Evolutionary conservation across 2,797 vertebrate genomes (phyloP).

Genomic region (Anguilla anguilla): DNA sequence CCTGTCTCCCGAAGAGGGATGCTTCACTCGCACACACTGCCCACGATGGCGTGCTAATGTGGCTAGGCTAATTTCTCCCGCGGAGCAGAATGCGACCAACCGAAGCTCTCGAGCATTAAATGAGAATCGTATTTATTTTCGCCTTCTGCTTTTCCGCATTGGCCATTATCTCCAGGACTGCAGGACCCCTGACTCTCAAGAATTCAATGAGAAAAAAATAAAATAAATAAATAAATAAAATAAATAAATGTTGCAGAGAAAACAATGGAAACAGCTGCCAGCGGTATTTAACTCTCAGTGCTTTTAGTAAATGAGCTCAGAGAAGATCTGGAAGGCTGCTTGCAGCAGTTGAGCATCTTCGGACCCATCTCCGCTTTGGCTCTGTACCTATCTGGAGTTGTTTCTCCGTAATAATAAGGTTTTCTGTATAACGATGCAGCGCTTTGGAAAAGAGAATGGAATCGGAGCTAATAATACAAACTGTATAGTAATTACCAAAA

Average conservation of each 20-base stretch:
- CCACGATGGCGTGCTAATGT: neutral
- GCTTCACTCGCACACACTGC: neutral
- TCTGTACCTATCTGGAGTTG: neutral
- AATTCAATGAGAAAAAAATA: neutral
- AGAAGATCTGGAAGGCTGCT: neutral
- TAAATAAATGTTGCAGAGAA: neutral
- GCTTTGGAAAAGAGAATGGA: neutral
- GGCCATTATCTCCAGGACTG: neutral
- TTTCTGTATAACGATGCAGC: neutral
- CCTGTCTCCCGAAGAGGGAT: neutral
- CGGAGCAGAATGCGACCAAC: neutral
- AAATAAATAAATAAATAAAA: neutral
- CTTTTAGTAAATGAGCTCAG: neutral
- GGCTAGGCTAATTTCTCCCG: neutral
- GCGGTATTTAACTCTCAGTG: neutral
- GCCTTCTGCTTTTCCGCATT: neutral
- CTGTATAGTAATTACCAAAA: neutral
- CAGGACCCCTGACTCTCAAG: neutral
- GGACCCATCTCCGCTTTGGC: neutral
- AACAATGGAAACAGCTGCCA: neutral
- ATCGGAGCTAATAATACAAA: neutral
- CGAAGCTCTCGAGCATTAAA: neutral
- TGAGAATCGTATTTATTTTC: neutral
- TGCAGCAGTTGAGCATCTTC: neutral
- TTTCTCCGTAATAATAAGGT: constrained; percentile 5